Evolutionary conservation across 92 coral and sea anemone species (phyloP).

Genomic region (Porites evermanni): DNA sequence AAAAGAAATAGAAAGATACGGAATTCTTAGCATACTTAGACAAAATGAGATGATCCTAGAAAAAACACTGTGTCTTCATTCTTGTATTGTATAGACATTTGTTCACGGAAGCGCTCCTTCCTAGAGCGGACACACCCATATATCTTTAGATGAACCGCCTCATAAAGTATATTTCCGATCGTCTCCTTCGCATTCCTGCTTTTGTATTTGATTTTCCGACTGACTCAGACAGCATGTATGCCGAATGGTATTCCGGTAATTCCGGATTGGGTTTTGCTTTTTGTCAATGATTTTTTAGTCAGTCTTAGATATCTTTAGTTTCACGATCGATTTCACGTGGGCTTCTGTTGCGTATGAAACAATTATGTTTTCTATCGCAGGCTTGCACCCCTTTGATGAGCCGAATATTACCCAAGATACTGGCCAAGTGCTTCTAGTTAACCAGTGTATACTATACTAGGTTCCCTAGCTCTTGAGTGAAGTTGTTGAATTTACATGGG

Average conservation of each 20-base stretch:
- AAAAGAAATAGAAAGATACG: background rate
- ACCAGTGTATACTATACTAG: too few species aligned
- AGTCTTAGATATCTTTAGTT: too few species aligned
- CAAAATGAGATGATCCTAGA: background rate
- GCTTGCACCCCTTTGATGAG: too few species aligned
- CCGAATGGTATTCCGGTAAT: background rate
- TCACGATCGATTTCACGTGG: too few species aligned
- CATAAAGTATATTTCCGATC: background rate
- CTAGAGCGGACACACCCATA: background rate
- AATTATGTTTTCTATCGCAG: too few species aligned
- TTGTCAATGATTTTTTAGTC: background rate
- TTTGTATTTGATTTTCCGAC: background rate
- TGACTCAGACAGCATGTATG: background rate
- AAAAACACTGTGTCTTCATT: background rate
- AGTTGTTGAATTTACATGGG: too few species aligned
- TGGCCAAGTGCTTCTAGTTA: too few species aligned
- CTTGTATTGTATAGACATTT: background rate
- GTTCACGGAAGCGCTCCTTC: too few species aligned
- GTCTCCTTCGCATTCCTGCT: background rate
- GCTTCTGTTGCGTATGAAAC: too few species aligned
- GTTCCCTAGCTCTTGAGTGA: too few species aligned
- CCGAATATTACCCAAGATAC: too few species aligned
- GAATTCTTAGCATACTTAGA: background rate
- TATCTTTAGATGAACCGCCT: background rate
- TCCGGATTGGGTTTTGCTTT: background rate